Evolutionary conservation across 2,797 vertebrate species (phyloP).

Genomic region (Tapirus indicus): DNA sequence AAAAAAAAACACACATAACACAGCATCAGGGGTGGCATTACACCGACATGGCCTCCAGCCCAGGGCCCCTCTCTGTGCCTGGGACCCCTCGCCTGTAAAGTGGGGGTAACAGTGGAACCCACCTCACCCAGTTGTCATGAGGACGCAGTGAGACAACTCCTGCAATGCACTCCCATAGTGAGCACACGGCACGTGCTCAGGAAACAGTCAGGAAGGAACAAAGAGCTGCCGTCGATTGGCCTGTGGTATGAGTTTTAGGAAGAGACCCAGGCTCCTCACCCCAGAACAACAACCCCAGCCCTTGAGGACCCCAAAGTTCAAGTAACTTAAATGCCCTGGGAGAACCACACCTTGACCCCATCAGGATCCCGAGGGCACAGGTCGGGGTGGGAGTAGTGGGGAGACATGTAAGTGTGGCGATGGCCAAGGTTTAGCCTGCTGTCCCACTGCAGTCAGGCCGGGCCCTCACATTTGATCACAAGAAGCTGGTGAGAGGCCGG

Average conservation of each 20-base stretch:
- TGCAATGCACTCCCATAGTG: rapidly evolving
- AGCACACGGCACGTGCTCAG: not conserved
- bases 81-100: not conserved
- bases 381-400: not conserved
- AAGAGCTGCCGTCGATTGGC: not conserved
- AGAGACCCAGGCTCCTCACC: not conserved
- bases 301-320: not conserved
- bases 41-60: rapidly evolving
- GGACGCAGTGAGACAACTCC: not conserved
- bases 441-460: not conserved
- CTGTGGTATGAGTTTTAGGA: not conserved
- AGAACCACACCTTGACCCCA: not conserved
- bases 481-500: not conserved
- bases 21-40: not conserved
- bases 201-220: not conserved
- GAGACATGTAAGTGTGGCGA: not conserved
- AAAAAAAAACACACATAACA: not conserved
- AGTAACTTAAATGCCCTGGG: not conserved
- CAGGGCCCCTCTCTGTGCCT: not conserved
- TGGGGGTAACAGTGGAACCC: not conserved
- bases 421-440: not conserved
- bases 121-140: rapidly evolving
- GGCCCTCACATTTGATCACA: not conserved
- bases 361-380: not conserved
- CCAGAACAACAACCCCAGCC: not conserved